phyloP scores from a whole-genome alignment of 2,113 vertebrate species.

The Chloebia gouldiae region DNA sequence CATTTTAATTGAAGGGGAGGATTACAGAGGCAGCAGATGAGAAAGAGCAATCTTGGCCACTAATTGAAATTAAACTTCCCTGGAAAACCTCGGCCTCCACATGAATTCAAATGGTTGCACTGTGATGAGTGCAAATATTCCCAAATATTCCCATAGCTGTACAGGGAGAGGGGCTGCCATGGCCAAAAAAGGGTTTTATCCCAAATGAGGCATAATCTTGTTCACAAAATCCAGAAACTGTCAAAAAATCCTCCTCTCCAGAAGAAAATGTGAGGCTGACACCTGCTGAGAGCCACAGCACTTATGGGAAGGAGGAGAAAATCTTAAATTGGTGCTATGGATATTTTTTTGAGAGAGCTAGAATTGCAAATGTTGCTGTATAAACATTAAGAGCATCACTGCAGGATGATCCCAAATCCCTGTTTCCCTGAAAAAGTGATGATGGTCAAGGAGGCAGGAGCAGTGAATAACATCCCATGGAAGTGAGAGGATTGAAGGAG shows the following conservation, averaged over 20 bases:
- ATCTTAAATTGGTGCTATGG: neutral
- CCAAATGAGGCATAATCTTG: neutral
- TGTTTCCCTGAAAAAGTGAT: neutral
- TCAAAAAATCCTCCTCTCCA: too few species aligned
- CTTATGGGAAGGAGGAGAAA: neutral
- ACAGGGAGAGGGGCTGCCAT: fast-evolving
- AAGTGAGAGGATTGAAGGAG: neutral
- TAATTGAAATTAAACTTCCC: constrained; percentile 33
- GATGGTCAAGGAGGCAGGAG: neutral
- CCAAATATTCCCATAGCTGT: neutral
- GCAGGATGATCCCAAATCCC: neutral
- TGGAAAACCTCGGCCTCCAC: neutral
- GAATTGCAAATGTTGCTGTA: neutral
- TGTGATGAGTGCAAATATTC: neutral
- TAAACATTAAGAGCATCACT: neutral
- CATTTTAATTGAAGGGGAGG: neutral
- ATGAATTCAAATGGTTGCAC: neutral
- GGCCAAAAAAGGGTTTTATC: neutral
- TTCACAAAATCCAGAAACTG: neutral
- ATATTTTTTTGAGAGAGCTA: neutral
- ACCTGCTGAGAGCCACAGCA: neutral
- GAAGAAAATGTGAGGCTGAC: neutral
- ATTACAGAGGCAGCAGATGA: neutral
- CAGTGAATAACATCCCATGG: neutral
- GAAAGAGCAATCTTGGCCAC: neutral